Evolutionary conservation across 2,888 invertebrate genomes (phyloP).

Genomic region (Venusia cambrica): DNA sequence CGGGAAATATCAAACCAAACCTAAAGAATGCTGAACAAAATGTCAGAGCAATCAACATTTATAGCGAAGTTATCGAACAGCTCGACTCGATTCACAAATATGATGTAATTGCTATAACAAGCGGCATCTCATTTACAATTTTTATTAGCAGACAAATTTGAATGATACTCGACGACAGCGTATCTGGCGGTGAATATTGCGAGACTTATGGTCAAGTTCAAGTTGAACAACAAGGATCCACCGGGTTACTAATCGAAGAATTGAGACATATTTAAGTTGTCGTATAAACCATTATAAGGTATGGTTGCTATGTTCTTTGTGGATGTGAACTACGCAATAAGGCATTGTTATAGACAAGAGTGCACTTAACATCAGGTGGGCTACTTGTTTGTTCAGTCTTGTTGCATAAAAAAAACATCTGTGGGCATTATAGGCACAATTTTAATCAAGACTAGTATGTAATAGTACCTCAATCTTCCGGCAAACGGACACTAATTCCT

Average conservation of each 20-base stretch:
- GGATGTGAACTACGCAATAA: constrained; percentile 11
- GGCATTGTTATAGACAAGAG: not conserved
- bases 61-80: constrained; percentile 19
- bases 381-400: too few species aligned
- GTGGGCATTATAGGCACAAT: constrained; percentile 2
- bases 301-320: too few species aligned
- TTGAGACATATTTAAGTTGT: too few species aligned
- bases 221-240: too few species aligned
- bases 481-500: constrained; percentile 52
- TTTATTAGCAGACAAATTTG: constrained; percentile 52
- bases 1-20: constrained; percentile 14
- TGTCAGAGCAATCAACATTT: constrained; percentile 19
- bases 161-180: constrained; percentile 43
- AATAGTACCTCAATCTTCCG: constrained; percentile 42
- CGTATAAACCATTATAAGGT: too few species aligned
- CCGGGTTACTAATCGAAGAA: too few species aligned
- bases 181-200: constrained; percentile 41
- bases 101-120: constrained; percentile 64
- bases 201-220: constrained; percentile 73
- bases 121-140: constrained; percentile 55
- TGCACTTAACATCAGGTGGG: not conserved
- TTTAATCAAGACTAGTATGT: constrained; percentile 10
- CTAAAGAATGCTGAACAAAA: constrained; percentile 21
- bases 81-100: constrained; percentile 39
- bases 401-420: not conserved